A percentile compares a stretch with the other conserved stretches of the same genome.
Evolutionary conservation across 2,797 vertebrate genomes (phyloP).

Genomic region (Lacerta viridis): DNA sequence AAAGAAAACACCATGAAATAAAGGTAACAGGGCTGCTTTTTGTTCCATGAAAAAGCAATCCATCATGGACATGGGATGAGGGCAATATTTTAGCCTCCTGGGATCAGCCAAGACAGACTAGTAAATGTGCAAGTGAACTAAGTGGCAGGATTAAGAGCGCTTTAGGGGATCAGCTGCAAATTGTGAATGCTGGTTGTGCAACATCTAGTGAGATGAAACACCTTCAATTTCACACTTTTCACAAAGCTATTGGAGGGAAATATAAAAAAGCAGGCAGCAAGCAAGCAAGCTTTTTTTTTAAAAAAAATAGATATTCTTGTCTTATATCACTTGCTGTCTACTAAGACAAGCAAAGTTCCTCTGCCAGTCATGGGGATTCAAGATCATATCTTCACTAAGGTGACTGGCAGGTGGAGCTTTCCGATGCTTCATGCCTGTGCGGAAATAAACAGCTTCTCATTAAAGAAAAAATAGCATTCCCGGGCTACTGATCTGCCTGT

Average conservation of each 20-base stretch:
- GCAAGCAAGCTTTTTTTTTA: not conserved
- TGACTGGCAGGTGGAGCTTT: not conserved
- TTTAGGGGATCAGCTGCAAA: not conserved
- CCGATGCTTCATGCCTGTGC: not conserved
- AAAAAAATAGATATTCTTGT: not conserved
- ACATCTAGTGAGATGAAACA: not conserved
- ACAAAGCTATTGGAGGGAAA: not conserved
- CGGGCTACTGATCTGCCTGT: constrained; percentile 32
- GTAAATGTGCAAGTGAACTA: not conserved
- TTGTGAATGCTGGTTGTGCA: too few species aligned
- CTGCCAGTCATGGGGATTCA: constrained; percentile 6
- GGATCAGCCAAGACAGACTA: not conserved
- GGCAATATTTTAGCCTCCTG: not conserved
- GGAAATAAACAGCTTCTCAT: not conserved
- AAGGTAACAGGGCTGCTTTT: not conserved
- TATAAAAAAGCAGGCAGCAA: not conserved
- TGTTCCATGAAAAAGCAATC: not conserved
- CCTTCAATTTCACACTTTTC: not conserved
- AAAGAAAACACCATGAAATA: not conserved
- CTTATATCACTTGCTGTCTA: constrained; percentile 1
- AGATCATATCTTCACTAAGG: not conserved
- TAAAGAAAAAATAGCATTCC: constrained; percentile 28
- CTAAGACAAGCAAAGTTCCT: constrained; percentile 28
- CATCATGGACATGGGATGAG: not conserved
- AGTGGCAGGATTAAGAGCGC: not conserved